Evolutionary conservation across 2,797 vertebrate species (phyloP).

Genomic region (Muscicapa comitata): DNA sequence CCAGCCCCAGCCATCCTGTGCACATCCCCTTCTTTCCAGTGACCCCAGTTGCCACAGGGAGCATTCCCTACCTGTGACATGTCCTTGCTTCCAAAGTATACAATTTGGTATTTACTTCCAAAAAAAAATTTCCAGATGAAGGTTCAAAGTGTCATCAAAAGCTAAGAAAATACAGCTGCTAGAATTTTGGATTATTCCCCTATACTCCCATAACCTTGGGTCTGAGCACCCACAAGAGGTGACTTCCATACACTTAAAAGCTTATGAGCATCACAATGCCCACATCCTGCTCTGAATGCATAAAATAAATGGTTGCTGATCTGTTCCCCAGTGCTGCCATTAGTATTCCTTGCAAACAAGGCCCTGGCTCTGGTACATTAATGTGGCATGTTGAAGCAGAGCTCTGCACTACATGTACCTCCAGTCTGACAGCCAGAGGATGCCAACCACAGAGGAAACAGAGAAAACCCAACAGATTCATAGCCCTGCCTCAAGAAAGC

Average conservation of each 20-base stretch:
- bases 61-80: fast-evolving
- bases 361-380: not conserved
- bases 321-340: not conserved
- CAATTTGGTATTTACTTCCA: fast-evolving
- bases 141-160: not conserved
- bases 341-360: not conserved
- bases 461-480: not conserved
- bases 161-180: not conserved
- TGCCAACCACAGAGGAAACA: not conserved
- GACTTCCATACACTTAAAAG: not conserved
- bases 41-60: not conserved
- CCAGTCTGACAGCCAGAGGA: not conserved
- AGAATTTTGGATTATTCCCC: not conserved
- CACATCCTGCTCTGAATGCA: not conserved
- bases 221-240: not conserved
- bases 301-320: not conserved
- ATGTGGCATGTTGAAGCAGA: not conserved
- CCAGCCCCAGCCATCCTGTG: not conserved
- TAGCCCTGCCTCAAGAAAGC: not conserved
- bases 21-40: not conserved
- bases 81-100: not conserved
- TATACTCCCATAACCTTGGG: fast-evolving
- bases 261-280: not conserved
- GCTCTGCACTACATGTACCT: not conserved
- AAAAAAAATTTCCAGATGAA: not conserved